These are phyloP conservation scores for Notarius quadriscutis DNA, from an alignment of 2,113 vertebrate species.

Conservation along the genomic window DNA sequence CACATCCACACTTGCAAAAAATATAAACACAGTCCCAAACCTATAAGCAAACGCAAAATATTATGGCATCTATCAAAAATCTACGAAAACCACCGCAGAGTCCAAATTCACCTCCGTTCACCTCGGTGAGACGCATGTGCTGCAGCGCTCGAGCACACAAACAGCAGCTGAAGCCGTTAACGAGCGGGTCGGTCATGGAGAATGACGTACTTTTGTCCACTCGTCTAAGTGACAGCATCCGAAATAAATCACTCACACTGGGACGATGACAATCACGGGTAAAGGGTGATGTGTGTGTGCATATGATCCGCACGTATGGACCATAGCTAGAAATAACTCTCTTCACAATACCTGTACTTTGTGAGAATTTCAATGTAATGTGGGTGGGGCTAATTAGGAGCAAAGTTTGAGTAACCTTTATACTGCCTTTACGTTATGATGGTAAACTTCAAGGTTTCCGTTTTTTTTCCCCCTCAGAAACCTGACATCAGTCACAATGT, in stretches of 20 bases:
- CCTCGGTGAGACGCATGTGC: neutral
- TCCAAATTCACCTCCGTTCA: constrained; percentile 16
- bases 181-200: neutral
- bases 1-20: constrained; percentile 46
- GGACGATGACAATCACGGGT: neutral
- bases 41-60: constrained; percentile 22
- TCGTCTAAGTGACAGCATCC: neutral
- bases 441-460: neutral
- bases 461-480: neutral
- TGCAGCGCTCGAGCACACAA: neutral
- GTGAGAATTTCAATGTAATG: neutral
- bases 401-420: neutral
- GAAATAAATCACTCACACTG: neutral
- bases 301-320: neutral
- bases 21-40: constrained; percentile 28
- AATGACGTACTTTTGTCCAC: constrained; percentile 20
- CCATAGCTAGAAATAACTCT: neutral
- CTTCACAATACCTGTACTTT: neutral
- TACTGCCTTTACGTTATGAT: neutral
- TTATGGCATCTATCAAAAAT: constrained; percentile 17
- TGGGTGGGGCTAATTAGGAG: neutral
- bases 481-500: neutral
- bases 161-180: constrained; percentile 16
- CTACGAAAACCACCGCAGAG: constrained; percentile 30
- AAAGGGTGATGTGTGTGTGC: neutral